Evolutionary conservation across 2,113 vertebrate genomes (phyloP), one percentile per base, ranked within the genome.

Genomic region (Halichoeres trimaculatus): DNA sequence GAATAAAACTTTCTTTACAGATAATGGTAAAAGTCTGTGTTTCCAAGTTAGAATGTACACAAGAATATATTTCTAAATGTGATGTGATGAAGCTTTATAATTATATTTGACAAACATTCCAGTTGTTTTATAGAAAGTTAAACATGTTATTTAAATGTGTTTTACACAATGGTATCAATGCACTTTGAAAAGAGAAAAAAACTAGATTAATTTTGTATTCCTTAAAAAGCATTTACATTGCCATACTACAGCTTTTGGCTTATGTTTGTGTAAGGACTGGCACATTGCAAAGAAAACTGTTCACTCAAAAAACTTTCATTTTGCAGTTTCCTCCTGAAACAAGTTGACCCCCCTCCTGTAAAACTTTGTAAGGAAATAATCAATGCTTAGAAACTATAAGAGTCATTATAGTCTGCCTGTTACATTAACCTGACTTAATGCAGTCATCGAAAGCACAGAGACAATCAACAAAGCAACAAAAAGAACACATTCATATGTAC

Each of bases 71-170:
- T 76, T 82, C 62, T 79, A 2, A 34, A 75, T 24, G 85, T 53
- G 26, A 85, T 75, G 62, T 26, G 69, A 84, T 70, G 55, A 76
- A 77, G n/a, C 24, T 17, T 70, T 78, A 84, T 26, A 63, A 81
- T 79, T 73, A 50, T 50, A 52, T 70, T 41, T 64, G 72, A 75
- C 61, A 84, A 80, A 88, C 67, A 89, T 79, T 87, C 54, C 73
- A 65, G 58, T 57, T 12, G 16, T 78, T 55, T 50, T 74, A 85
- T 36, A 78, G 34, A 87, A 86, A 81, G 72, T 13, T 70, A 61
- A 74, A 69, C 55, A 64, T 41, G 78, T 19, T 58, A 81, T 82
- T 78, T 59, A 72, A 85, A 68, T 55, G 79, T 74, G 84, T 61
- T 70, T 70, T 51, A 59, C 41, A 68, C 34, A 7, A 61, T 52